Evolutionary conservation across 1,140 invertebrate genomes (phyloP).

Genomic region (Papilio polytes): DNA sequence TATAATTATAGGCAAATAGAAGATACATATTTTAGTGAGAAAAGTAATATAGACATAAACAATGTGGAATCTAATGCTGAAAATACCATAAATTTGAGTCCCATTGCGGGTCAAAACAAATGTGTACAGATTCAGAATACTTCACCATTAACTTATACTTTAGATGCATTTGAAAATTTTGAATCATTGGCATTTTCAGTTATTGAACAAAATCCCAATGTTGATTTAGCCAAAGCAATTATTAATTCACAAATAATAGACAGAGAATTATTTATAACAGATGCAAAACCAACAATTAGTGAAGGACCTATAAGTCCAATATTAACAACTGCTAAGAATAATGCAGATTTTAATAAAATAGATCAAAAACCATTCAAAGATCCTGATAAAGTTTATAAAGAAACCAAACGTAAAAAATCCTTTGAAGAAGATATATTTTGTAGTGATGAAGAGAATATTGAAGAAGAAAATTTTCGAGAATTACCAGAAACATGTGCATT

Average conservation of each 20-base stretch:
- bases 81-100: slow-evolving; percentile 43
- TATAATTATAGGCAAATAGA: slow-evolving; percentile 8
- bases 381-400: slow-evolving; percentile 18
- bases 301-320: slow-evolving; percentile 18
- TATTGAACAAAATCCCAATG: slow-evolving; percentile 56
- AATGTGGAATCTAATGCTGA: slow-evolving; percentile 38
- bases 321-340: not conserved
- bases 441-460: slow-evolving; percentile 72
- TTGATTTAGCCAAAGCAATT: slow-evolving; percentile 56
- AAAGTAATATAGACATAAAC: slow-evolving; percentile 1
- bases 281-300: slow-evolving; percentile 9
- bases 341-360: not conserved
- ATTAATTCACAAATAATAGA: slow-evolving; percentile 70
- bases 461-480: slow-evolving; percentile 50
- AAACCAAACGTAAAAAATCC: slow-evolving; percentile 33
- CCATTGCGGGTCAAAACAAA: slow-evolving; percentile 47
- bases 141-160: slow-evolving; percentile 53
- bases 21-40: not conserved
- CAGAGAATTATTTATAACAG: slow-evolving; percentile 54
- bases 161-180: slow-evolving; percentile 74
- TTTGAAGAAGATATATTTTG: slow-evolving; percentile 70
- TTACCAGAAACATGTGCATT: slow-evolving; percentile 71
- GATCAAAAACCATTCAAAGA: slow-evolving; percentile 18
- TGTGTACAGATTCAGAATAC: slow-evolving; percentile 46
- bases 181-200: slow-evolving; percentile 65